Evolutionary conservation across 2,113 vertebrate species (phyloP).

Genomic region (Hemicordylus capensis): DNA sequence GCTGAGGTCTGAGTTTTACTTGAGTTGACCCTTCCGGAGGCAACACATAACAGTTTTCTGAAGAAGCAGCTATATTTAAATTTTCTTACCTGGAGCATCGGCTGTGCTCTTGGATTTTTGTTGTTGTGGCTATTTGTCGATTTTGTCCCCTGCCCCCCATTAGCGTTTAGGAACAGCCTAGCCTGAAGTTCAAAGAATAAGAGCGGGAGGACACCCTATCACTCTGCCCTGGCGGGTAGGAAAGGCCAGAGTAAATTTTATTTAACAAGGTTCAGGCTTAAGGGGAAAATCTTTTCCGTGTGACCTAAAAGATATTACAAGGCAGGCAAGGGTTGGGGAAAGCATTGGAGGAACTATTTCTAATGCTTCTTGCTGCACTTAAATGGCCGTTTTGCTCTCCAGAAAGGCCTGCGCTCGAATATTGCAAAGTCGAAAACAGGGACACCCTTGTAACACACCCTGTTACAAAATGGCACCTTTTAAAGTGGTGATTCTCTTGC

Average conservation of each 20-base stretch:
- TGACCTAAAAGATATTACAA: conserved; percentile 8
- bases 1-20: conserved; percentile 59
- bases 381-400: not conserved
- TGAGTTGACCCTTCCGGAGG: conserved; percentile 64
- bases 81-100: conserved; percentile 34
- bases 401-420: not conserved
- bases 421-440: not conserved
- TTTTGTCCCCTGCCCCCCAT: not conserved
- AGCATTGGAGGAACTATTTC: not conserved
- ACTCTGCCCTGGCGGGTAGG: conserved; percentile 52
- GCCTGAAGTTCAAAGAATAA: conserved; percentile 27
- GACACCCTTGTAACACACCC: too few relatives aligned
- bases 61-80: conserved; percentile 40
- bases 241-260: conserved; percentile 68
- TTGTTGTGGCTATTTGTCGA: not conserved
- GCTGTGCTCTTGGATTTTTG: conserved; percentile 38
- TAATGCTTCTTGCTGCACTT: not conserved
- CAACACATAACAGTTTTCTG: conserved; percentile 52
- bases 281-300: conserved; percentile 30
- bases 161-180: conserved; percentile 49
- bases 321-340: not conserved
- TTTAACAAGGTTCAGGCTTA: conserved; percentile 56
- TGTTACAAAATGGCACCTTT: too few relatives aligned
- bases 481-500: too few relatives aligned
- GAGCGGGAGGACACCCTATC: conserved; percentile 33